Evolutionary conservation across 37 sponge, comb jelly and placozoan genomes (phyloP).

Genomic region (Sycon ciliatum): DNA sequence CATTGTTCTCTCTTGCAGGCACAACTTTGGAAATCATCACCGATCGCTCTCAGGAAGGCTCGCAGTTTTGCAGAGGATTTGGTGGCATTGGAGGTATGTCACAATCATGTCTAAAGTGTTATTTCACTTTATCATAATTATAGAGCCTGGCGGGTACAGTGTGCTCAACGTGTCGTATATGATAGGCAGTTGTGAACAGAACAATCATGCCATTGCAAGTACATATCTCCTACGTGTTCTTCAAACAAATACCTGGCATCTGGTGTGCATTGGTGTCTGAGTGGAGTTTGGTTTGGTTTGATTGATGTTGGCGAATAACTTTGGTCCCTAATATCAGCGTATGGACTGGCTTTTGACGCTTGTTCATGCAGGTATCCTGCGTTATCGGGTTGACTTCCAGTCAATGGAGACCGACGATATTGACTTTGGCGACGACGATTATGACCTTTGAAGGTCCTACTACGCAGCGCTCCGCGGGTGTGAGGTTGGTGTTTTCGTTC

Average conservation of each 20-base stretch:
- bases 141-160: no score
- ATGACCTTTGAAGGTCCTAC: conserved; percentile 25
- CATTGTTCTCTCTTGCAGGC: not conserved
- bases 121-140: not conserved
- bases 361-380: conserved; percentile 32
- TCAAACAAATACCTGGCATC: no score
- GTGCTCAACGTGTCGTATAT: no score
- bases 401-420: conserved; percentile 73
- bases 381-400: conserved; percentile 96
- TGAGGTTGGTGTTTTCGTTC: no score
- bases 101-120: not conserved
- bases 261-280: not conserved
- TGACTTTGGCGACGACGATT: conserved; percentile 74
- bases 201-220: no score
- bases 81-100: conserved; percentile 89
- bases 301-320: not conserved
- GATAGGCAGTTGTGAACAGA: no score
- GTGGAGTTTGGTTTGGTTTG: not conserved
- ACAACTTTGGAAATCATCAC: conserved; percentile 94
- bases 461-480: not conserved
- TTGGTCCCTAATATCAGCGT: no score
- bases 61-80: conserved; percentile 98
- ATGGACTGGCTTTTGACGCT: not conserved
- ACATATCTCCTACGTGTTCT: no score
- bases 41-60: conserved; percentile 96